These are phyloP conservation scores for Pseudoatta argentina DNA, from an alignment of 1,140 invertebrate genomes.

Conservation along the genomic window DNA sequence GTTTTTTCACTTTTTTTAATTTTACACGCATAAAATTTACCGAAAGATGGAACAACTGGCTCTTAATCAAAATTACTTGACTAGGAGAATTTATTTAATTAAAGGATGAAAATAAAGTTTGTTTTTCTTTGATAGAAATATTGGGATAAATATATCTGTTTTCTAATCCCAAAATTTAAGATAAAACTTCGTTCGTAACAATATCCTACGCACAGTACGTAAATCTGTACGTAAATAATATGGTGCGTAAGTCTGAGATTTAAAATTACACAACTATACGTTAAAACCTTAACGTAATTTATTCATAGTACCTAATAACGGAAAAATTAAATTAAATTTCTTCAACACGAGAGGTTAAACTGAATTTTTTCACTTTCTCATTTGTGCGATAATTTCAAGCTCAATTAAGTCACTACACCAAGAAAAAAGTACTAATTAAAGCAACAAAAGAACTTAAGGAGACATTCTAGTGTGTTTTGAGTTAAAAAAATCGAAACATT, in stretches of 20 bases:
- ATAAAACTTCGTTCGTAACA: not conserved
- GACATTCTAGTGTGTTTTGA: too few species aligned
- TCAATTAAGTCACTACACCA: not conserved
- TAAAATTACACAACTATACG: not conserved
- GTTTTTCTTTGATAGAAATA: not conserved
- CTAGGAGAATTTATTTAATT: too few species aligned
- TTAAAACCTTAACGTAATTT: not conserved
- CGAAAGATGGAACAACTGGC: too few species aligned
- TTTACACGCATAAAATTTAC: too few species aligned
- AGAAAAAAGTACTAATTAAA: too few species aligned
- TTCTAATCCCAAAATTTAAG: not conserved
- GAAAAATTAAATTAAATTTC: not conserved
- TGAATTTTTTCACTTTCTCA: not conserved
- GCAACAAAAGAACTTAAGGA: too few species aligned
- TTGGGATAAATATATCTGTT: not conserved
- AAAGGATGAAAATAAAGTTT: too few species aligned
- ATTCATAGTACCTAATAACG: not conserved
- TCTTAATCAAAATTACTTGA: too few species aligned
- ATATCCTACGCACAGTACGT: not conserved
- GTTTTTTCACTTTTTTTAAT: too few species aligned
- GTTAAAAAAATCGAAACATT: too few species aligned
- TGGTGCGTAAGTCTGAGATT: not conserved
- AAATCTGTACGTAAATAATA: not conserved
- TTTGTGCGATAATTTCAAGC: not conserved
- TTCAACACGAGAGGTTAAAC: not conserved